phyloP scores from a whole-genome alignment of 2,888 invertebrate genomes.

The Brachylomia viminalis region DNA sequence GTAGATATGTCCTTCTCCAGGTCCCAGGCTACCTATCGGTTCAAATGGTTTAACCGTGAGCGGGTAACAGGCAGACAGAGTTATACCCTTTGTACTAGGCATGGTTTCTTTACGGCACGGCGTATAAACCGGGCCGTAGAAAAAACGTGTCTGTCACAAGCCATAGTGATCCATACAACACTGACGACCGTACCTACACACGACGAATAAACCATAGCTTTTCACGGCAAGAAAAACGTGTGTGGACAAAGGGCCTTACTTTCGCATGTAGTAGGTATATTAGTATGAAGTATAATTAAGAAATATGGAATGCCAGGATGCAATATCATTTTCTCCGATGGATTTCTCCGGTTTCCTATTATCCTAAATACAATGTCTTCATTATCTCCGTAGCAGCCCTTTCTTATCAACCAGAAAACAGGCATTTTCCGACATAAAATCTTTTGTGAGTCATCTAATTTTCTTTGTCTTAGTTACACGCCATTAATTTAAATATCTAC shows the following conservation, averaged over 20 bases:
- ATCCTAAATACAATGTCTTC: neutral
- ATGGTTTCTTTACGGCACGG: too few species aligned
- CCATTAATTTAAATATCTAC: slow-evolving; percentile 10
- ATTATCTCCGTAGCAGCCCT: neutral
- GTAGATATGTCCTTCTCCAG: neutral
- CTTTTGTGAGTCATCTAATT: slow-evolving; percentile 23
- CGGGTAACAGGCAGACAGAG: neutral
- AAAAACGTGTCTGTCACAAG: neutral
- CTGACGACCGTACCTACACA: too few species aligned
- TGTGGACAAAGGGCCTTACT: neutral
- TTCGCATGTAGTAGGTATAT: neutral
- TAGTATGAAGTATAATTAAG: neutral
- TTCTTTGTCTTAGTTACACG: slow-evolving; percentile 24
- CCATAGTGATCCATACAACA: too few species aligned
- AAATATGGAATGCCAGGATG: neutral
- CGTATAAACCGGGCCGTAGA: neutral
- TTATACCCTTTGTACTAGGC: too few species aligned
- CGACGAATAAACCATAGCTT: too few species aligned
- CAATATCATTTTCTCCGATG: neutral
- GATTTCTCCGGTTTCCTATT: neutral
- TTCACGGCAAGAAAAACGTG: neutral
- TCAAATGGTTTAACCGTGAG: neutral
- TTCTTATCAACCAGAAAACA: neutral
- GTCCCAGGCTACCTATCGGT: neutral
- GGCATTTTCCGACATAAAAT: slow-evolving; percentile 6